phyloP scores from a whole-genome alignment of 2,113 vertebrate genomes.

The Xenopus borealis region DNA sequence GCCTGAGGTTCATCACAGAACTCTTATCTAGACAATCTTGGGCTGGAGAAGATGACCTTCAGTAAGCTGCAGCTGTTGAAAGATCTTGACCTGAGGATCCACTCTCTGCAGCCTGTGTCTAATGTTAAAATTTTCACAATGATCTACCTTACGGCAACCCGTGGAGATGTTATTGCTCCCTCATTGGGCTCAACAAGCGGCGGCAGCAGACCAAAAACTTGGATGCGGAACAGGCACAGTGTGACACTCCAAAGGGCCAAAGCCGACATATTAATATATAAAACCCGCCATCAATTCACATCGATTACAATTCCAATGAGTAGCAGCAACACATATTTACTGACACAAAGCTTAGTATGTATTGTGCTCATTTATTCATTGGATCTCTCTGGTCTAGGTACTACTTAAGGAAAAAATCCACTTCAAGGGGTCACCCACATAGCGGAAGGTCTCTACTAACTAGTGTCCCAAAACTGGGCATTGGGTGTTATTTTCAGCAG shows the following conservation, averaged over 20 bases:
- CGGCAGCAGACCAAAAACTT: background rate
- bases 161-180: constrained; percentile 50
- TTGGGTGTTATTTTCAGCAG: too few relatives aligned
- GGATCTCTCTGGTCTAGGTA: too few relatives aligned
- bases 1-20: constrained; percentile 7
- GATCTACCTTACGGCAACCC: constrained; percentile 44
- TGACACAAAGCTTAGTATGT: too few relatives aligned
- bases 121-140: constrained; percentile 3
- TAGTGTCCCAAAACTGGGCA: too few relatives aligned
- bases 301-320: too few relatives aligned
- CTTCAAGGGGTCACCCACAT: too few relatives aligned
- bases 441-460: too few relatives aligned
- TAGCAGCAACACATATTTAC: too few relatives aligned
- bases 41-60: constrained; percentile 16
- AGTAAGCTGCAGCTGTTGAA: constrained; percentile 24
- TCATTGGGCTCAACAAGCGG: constrained; percentile 36
- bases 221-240: constrained; percentile 9
- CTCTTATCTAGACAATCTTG: constrained; percentile 36
- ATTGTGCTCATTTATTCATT: too few relatives aligned
- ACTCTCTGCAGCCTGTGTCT: constrained; percentile 22
- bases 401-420: too few relatives aligned
- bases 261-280: background rate
- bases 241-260: constrained; percentile 12
- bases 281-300: too few relatives aligned
- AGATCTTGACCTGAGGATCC: constrained; percentile 39